Conservation (phyloP, 2,888 invertebrate species). For the Thumatha senex region DNA sequence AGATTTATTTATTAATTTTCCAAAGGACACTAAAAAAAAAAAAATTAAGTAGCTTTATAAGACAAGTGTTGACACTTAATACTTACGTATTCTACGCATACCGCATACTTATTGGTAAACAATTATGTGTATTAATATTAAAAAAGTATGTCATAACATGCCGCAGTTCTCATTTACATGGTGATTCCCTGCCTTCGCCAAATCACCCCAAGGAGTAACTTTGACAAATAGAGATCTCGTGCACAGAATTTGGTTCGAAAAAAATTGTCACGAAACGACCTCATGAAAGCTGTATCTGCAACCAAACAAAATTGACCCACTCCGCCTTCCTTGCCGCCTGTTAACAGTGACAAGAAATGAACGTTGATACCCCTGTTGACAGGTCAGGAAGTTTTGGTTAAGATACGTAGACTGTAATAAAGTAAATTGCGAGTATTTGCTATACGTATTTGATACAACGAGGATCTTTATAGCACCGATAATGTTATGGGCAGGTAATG, state of each 20-base stretch:
- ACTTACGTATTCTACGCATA: too few relatives aligned
- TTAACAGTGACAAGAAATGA: slow-evolving; percentile 18
- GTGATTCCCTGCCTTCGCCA: slow-evolving; percentile 39
- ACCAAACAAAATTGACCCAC: slow-evolving; percentile 47
- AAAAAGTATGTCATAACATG: slow-evolving; percentile 21
- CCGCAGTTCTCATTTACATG: slow-evolving; percentile 27
- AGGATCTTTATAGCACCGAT: slow-evolving; percentile 76
- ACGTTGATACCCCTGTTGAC: slow-evolving; percentile 32
- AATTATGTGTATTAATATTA: slow-evolving; percentile 12
- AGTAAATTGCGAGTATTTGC: slow-evolving; percentile 80
- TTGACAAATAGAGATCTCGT: slow-evolving; percentile 77
- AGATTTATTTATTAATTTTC: too few relatives aligned
- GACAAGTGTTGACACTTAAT: too few relatives aligned
- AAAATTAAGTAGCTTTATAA: too few relatives aligned
- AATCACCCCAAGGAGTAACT: slow-evolving; percentile 53
- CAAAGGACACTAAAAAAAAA: too few relatives aligned
- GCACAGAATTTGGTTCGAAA: slow-evolving; percentile 69
- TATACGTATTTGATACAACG: slow-evolving; percentile 72
- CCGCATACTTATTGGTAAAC: slow-evolving; percentile 3
- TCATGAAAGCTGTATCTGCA: slow-evolving; percentile 57
- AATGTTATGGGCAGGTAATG: slow-evolving; percentile 81
- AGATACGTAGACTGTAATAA: slow-evolving; percentile 72
- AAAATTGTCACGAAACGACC: slow-evolving; percentile 69
- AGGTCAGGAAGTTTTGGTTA: slow-evolving; percentile 50
- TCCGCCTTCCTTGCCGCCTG: slow-evolving; percentile 23